Evolutionary conservation across 2,888 invertebrate species (phyloP), one percentile per base, ranked within the genome.

Genomic region (Pardosa pseudoannulata): DNA sequence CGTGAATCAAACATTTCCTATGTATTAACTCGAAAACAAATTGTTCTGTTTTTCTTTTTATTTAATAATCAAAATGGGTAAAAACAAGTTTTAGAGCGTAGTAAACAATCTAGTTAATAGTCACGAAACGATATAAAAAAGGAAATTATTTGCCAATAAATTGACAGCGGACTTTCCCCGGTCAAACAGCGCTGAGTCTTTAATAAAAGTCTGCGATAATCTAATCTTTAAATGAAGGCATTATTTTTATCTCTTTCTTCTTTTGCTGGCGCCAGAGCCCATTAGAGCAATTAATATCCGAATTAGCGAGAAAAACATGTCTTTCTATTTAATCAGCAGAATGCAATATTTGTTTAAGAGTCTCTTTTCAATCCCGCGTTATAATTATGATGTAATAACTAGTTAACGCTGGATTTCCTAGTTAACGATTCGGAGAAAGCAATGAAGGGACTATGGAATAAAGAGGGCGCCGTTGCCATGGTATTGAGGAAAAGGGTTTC

Each of bases 281-380:
- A 56, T 56, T 56, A 56, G 23, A 56, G 56, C 56, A 56, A 56
- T 56, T 56, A 56, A 56, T 56, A 46, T 46, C 41, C 13, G 41
- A 46, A 16, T 46, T 46, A 16, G 41, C 16, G 36, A n/a, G 9
- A 36, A 23, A 16, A 56, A 56, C n/a, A 56, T 23, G 56, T 56
- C 23, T 19, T 23, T 1, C 23, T 23, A 23, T 23, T 23, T 56
- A 56, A 56, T 56, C 56, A 23, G 23, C 19, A 2, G 16, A 56
- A 23, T 23, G 23, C n/a, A 56, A 46, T 16, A 46, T 16, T 46
- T 16, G 16, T 46, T 6, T 46, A 46, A 46, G 2, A 16, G 16
- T 11, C 16, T 46, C 46, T 16, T 7, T 7, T 16, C 16, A 46
- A 13, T 36, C 11, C 16, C 41, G 2, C 16, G n/a, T n/a, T 16